These are phyloP conservation scores for Mythimna pallens DNA, from an alignment of 2,888 invertebrate genomes.

Conservation along the genomic window DNA sequence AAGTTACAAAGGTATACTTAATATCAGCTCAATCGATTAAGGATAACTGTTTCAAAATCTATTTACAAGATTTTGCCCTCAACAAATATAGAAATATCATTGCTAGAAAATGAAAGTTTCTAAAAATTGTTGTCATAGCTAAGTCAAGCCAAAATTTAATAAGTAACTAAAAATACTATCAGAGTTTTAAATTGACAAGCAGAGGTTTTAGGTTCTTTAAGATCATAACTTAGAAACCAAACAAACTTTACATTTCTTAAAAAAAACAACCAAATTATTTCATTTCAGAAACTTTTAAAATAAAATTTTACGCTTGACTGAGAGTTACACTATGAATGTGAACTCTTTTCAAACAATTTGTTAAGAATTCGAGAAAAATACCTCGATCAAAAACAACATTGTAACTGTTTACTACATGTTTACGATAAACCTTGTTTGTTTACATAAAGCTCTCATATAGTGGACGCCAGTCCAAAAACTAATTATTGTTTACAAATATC, in stretches of 20 bases:
- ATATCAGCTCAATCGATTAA: no score
- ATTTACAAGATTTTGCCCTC: no score
- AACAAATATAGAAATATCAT: no score
- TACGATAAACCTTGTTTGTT: slow-evolving; percentile 4
- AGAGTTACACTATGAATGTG: no score
- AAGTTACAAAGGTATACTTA: no score
- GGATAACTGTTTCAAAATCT: no score
- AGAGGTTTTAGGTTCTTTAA: no score
- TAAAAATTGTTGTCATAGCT: neutral
- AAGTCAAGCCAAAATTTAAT: neutral
- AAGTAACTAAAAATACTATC: neutral
- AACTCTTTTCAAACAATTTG: no score
- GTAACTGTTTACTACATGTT: no score
- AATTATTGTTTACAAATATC: slow-evolving; percentile 49
- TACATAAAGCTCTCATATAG: slow-evolving; percentile 1
- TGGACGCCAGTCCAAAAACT: neutral
- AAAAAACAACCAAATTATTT: neutral
- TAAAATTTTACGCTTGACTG: no score
- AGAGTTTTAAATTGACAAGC: neutral
- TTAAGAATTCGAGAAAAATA: neutral
- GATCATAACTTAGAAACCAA: neutral
- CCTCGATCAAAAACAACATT: no score
- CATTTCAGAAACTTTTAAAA: neutral
- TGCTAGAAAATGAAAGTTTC: no score
- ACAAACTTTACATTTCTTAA: neutral